phyloP scores from a whole-genome alignment of 2,888 invertebrate genomes.

The Heteropelma amictum region DNA sequence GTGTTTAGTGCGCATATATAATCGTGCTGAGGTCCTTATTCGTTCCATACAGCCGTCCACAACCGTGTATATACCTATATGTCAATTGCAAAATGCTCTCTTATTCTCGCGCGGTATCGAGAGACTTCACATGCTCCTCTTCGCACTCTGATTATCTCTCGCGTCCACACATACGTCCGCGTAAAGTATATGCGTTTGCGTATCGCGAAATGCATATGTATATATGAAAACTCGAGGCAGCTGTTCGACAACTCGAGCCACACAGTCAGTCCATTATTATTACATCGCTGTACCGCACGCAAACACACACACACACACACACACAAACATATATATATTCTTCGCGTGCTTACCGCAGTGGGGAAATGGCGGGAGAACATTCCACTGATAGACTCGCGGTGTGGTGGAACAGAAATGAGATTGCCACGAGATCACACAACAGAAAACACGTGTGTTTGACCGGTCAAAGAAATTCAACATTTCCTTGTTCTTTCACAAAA shows the following conservation, averaged over 20 bases:
- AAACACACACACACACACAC: no score
- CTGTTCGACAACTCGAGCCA: slow-evolving; percentile 65
- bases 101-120: background rate
- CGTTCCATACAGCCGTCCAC: background rate
- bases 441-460: slow-evolving; percentile 40
- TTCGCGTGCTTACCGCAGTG: slow-evolving; percentile 12
- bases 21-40: slow-evolving; percentile 5
- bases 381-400: slow-evolving; percentile 38
- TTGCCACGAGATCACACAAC: slow-evolving; percentile 33
- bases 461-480: slow-evolving; percentile 31
- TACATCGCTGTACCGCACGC: slow-evolving; percentile 20
- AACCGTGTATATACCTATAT: background rate
- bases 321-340: background rate
- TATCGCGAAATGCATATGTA: background rate
- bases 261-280: slow-evolving; percentile 44
- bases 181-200: background rate
- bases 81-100: background rate
- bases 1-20: background rate
- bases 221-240: slow-evolving; percentile 62
- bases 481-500: no score
- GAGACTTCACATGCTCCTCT: slow-evolving; percentile 1
- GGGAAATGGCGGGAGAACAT: slow-evolving; percentile 67
- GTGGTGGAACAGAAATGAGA: slow-evolving; percentile 22
- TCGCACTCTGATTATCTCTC: background rate
- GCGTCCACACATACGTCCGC: no score